Conservation (phyloP, 2,797 vertebrate genomes). For the Tinamus major region DNA sequence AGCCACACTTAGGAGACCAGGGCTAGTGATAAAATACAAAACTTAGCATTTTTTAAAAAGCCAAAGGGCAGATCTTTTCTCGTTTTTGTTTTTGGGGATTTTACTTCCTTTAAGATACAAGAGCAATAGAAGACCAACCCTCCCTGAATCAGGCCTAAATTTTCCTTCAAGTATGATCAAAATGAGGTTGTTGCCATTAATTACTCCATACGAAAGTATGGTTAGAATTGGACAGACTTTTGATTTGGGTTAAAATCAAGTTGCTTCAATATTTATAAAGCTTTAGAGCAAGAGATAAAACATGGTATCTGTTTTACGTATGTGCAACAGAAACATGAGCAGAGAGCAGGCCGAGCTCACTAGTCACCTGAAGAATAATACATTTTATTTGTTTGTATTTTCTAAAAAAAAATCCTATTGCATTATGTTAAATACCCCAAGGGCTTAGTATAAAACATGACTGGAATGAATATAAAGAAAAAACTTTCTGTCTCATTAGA, state of each 20-base stretch:
- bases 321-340: conserved; percentile 25
- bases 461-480: conserved; percentile 74
- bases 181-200: conserved; percentile 8
- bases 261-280: conserved; percentile 75
- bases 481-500: conserved; percentile 83
- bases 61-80: neutral
- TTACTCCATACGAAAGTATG: neutral
- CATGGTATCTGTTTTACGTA: neutral
- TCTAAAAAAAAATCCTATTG: conserved; percentile 59
- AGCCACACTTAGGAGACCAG: neutral
- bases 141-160: neutral
- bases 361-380: conserved; percentile 59
- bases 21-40: neutral
- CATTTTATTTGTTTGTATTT: conserved; percentile 69
- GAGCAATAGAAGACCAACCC: neutral
- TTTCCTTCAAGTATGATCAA: neutral
- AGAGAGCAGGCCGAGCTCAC: conserved; percentile 13
- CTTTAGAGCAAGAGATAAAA: conserved; percentile 58
- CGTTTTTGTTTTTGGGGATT: neutral
- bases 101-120: neutral
- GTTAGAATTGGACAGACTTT: conserved; percentile 37
- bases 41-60: neutral
- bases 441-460: conserved; percentile 74
- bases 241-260: conserved; percentile 68
- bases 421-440: conserved; percentile 80